Conservation (phyloP, 2,113 vertebrate genomes). For the Apteryx mantelli region DNA sequence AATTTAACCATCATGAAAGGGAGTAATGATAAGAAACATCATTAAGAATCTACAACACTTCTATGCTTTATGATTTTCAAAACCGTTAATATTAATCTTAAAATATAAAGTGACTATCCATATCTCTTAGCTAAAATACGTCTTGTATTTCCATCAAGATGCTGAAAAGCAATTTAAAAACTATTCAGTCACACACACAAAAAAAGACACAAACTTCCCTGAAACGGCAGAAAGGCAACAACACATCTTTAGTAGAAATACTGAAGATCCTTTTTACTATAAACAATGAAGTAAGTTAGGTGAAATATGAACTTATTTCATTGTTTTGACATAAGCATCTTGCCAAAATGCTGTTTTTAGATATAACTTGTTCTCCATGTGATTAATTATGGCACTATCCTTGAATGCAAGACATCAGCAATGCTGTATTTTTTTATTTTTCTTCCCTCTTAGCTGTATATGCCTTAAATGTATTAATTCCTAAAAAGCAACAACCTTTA, state of each 20-base stretch:
- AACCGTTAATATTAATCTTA: background rate
- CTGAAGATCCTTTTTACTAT: background rate
- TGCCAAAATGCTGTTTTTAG: background rate
- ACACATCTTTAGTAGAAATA: background rate
- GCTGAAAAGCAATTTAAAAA: background rate
- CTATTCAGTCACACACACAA: background rate
- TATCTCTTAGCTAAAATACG: background rate
- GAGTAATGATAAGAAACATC: background rate
- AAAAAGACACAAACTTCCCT: background rate
- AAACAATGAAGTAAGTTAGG: background rate
- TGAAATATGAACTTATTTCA: background rate
- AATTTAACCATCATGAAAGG: background rate
- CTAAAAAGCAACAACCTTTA: background rate
- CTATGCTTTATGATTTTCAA: background rate
- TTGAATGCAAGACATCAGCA: background rate
- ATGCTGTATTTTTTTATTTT: background rate
- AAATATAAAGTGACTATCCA: background rate
- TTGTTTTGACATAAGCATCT: background rate
- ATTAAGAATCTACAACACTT: background rate
- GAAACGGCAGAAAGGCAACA: background rate
- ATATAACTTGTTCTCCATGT: background rate
- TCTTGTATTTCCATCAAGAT: background rate
- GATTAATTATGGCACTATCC: background rate
- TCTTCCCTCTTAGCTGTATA: background rate
- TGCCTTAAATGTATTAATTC: background rate